These are phyloP conservation scores for Ennomos quercinarius DNA, from an alignment of 2,888 invertebrate species.

Conservation along the genomic window DNA sequence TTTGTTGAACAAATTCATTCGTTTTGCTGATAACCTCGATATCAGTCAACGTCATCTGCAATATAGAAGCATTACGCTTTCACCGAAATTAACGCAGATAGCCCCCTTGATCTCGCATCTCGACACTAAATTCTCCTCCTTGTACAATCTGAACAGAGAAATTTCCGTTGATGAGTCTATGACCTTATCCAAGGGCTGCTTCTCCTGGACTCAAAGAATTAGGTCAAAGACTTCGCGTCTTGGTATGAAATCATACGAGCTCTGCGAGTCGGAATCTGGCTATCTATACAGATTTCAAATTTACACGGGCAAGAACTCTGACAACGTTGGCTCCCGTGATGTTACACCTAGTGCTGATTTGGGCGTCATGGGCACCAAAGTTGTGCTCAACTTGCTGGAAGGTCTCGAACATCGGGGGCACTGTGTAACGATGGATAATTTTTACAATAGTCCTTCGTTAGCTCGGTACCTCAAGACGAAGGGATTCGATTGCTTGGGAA, in stretches of 20 bases:
- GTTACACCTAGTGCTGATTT: slow-evolving; percentile 7
- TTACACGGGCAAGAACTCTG: slow-evolving; percentile 17
- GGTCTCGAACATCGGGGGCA: slow-evolving; percentile 29
- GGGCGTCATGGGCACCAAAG: slow-evolving; percentile 7
- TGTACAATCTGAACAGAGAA: slow-evolving; percentile 17
- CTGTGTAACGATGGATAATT: slow-evolving; percentile 37
- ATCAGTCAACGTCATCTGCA: not conserved
- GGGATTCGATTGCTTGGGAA: slow-evolving; percentile 42
- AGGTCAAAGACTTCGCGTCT: slow-evolving; percentile 36
- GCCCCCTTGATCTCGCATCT: slow-evolving; percentile 7
- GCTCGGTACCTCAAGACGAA: slow-evolving; percentile 18
- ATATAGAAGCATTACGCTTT: slow-evolving; percentile 14
- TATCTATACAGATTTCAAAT: slow-evolving; percentile 33
- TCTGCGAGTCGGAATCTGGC: slow-evolving; percentile 39
- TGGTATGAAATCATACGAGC: slow-evolving; percentile 41
- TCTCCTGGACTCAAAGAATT: slow-evolving; percentile 37
- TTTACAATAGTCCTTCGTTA: slow-evolving; percentile 27
- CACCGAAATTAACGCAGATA: slow-evolving; percentile 31
- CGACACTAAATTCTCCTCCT: not conserved
- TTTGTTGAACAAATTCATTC: slow-evolving; percentile 38
- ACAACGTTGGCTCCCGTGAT: not conserved
- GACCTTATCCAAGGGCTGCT: slow-evolving; percentile 39
- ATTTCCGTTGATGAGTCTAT: slow-evolving; percentile 42
- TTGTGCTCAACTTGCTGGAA: slow-evolving; percentile 1
- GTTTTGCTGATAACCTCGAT: slow-evolving; percentile 10